A percentile compares a stretch with the other conserved stretches of the same genome.
These are phyloP conservation scores for Falco biarmicus DNA, from an alignment of 2,797 vertebrate species.

Conservation along the genomic window DNA sequence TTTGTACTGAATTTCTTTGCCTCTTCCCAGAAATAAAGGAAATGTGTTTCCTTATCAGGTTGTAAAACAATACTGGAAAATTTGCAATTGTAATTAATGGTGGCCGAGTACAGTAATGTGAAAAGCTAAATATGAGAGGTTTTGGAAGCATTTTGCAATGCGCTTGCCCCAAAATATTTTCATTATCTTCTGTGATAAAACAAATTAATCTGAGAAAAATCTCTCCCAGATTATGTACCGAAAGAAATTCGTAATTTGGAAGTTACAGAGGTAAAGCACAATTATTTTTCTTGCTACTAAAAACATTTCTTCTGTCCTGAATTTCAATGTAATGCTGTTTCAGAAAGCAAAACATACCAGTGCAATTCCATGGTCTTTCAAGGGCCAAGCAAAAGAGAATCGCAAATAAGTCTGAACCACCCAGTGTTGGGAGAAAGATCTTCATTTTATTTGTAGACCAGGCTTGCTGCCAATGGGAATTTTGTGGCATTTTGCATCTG, in stretches of 20 bases:
- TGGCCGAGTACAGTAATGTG: not conserved
- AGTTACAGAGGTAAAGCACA: not conserved
- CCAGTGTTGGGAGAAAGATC: not conserved
- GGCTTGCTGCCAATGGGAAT: not conserved
- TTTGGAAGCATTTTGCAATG: not conserved
- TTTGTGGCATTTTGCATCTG: not conserved
- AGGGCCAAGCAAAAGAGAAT: not conserved
- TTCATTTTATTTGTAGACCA: not conserved
- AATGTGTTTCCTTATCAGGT: not conserved
- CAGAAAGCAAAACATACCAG: not conserved
- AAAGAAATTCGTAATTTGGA: not conserved
- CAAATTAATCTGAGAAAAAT: not conserved
- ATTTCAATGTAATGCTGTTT: not conserved
- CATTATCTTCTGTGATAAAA: not conserved
- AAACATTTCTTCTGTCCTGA: not conserved
- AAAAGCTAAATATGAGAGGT: not conserved
- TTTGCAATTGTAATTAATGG: not conserved
- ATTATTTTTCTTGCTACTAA: not conserved
- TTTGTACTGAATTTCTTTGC: not conserved
- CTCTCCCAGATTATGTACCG: not conserved
- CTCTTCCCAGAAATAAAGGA: not conserved
- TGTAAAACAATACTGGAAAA: conserved; percentile 29
- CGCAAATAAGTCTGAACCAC: fast-evolving
- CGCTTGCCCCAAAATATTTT: not conserved
- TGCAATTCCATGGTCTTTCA: not conserved